These are phyloP conservation scores for Tinea semifulvella DNA, from an alignment of 2,888 invertebrate genomes.

Conservation along the genomic window DNA sequence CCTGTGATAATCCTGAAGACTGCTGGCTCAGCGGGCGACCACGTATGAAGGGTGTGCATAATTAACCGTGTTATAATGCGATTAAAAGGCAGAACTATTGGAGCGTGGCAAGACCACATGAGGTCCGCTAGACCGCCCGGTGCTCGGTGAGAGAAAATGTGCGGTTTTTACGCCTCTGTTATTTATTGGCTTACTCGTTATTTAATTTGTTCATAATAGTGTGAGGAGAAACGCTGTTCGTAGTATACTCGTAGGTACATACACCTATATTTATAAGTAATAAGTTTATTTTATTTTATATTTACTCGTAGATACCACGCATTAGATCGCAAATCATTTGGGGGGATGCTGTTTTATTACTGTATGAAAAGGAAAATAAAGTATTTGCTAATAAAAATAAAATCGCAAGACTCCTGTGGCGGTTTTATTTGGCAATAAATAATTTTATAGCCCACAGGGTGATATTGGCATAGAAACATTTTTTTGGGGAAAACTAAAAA, in stretches of 20 bases:
- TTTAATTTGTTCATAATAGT: not conserved
- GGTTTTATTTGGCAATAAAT: constrained; percentile 5
- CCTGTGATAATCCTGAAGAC: constrained; percentile 1
- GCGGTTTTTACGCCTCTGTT: not conserved
- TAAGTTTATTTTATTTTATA: no score
- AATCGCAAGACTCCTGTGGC: constrained; percentile 6
- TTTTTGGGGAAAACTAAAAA: constrained; percentile 1
- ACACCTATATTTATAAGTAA: no score
- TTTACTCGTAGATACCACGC: no score
- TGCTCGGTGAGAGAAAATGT: not conserved
- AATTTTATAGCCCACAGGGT: constrained; percentile 2
- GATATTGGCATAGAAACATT: not conserved
- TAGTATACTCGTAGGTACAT: no score
- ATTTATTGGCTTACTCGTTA: not conserved
- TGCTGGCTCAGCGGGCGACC: constrained; percentile 8
- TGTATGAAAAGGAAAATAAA: not conserved
- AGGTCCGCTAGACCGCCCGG: no score
- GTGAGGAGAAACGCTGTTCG: no score
- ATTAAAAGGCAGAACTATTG: constrained; percentile 35
- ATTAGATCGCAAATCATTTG: not conserved
- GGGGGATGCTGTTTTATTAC: not conserved
- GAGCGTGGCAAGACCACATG: constrained; percentile 23
- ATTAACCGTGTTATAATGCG: constrained; percentile 51
- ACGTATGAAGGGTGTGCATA: constrained; percentile 32
- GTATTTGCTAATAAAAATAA: constrained; percentile 9